These are phyloP conservation scores for Campopleginae sp. DNA, from an alignment of 2,888 invertebrate species.

Conservation along the genomic window DNA sequence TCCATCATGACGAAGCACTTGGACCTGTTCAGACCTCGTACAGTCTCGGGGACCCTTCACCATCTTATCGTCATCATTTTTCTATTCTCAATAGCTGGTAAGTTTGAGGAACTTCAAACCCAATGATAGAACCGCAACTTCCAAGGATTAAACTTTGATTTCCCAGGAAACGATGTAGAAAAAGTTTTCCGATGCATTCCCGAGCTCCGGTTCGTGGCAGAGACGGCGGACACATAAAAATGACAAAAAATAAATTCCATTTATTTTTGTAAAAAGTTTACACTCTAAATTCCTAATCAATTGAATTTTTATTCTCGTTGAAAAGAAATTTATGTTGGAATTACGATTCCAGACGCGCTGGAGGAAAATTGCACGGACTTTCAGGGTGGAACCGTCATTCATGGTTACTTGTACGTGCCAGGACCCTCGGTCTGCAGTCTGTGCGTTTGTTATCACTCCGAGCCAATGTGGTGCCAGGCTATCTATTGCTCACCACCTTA, in stretches of 20 bases:
- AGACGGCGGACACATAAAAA: too few relatives aligned
- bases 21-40: conserved; percentile 69
- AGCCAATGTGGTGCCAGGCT: conserved; percentile 94
- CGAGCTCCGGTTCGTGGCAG: too few relatives aligned
- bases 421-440: conserved; percentile 94
- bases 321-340: background rate
- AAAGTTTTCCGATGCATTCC: too few relatives aligned
- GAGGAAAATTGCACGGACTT: conserved; percentile 94
- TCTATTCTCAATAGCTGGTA: conserved; percentile 62
- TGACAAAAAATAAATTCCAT: background rate
- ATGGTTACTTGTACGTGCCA: conserved; percentile 93
- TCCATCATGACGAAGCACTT: conserved; percentile 72
- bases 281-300: too few relatives aligned
- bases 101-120: background rate
- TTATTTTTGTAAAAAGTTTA: background rate
- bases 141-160: too few relatives aligned
- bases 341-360: conserved; percentile 86
- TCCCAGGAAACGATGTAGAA: too few relatives aligned
- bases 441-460: conserved; percentile 94
- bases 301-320: background rate
- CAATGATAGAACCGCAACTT: background rate
- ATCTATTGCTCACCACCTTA: conserved; percentile 95
- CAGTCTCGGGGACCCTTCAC: conserved; percentile 47
- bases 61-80: conserved; percentile 59
- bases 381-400: conserved; percentile 91